Evolutionary conservation across 2,888 invertebrate species (phyloP).

Genomic region (Piscicola geometra): DNA sequence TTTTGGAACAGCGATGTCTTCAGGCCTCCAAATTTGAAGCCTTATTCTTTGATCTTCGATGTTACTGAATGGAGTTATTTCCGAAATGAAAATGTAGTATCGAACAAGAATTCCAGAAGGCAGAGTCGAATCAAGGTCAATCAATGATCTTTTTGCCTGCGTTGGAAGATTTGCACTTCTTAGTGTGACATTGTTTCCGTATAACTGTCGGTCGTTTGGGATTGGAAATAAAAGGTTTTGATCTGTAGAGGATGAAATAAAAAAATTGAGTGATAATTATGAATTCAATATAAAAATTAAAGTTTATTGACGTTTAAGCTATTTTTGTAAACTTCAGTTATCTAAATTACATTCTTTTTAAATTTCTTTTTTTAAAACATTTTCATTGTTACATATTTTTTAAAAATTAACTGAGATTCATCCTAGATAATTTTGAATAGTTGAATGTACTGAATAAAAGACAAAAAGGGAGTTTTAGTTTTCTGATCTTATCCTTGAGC

Average conservation of each 20-base stretch:
- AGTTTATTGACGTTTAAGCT: not conserved
- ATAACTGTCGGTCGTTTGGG: constrained; percentile 29
- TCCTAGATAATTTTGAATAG: not conserved
- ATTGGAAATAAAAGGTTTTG: constrained; percentile 4
- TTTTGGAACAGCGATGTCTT: constrained; percentile 28
- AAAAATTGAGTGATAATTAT: too few species aligned
- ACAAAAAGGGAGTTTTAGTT: too few species aligned
- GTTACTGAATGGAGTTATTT: constrained; percentile 11
- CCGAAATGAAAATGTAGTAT: constrained; percentile 40
- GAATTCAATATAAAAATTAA: not conserved
- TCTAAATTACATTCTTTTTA: not conserved
- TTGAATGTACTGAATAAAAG: too few species aligned
- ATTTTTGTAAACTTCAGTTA: not conserved
- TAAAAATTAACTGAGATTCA: not conserved
- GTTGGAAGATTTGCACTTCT: constrained; percentile 35
- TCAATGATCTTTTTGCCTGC: constrained; percentile 40
- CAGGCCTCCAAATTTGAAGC: constrained; percentile 42
- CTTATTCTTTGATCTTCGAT: constrained; percentile 23
- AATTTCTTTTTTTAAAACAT: not conserved
- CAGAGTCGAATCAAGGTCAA: constrained; percentile 39
- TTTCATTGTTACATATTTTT: not conserved
- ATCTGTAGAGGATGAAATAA: not conserved
- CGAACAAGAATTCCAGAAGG: constrained; percentile 38
- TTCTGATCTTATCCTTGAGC: too few species aligned
- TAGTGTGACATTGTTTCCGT: constrained; percentile 42